Percentiles rank a stretch among this genome's conserved stretches.
phyloP scores from a whole-genome alignment of 2,888 invertebrate genomes.

The Cephus spinipes region DNA sequence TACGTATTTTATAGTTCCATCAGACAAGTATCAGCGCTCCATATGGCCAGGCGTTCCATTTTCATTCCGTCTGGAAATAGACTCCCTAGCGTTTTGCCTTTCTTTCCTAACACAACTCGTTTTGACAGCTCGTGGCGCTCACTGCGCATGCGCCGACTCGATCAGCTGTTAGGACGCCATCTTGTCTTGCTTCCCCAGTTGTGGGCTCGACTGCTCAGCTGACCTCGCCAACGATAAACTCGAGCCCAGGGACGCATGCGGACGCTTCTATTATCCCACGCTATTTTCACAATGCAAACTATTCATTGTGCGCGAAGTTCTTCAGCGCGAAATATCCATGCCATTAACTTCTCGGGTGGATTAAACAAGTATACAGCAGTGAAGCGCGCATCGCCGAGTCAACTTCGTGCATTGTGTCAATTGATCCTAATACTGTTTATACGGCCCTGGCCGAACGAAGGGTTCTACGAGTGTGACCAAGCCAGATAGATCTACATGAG shows the following conservation, averaged over 20 bases:
- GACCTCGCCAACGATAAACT: conserved; percentile 51
- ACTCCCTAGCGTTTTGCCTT: conserved; percentile 8
- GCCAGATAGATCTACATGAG: neutral
- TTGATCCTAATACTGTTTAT: neutral
- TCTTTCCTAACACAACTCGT: conserved; percentile 17
- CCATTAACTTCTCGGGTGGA: neutral
- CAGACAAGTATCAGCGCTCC: neutral
- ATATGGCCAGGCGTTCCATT: conserved; percentile 3
- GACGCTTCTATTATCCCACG: neutral
- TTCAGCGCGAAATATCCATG: neutral
- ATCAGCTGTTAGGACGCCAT: conserved; percentile 63
- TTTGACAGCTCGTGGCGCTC: conserved; percentile 11
- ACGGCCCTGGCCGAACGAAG: neutral
- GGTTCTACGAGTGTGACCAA: neutral
- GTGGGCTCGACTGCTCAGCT: conserved; percentile 60
- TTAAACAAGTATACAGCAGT: neutral
- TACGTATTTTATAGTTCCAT: neutral
- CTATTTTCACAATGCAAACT: neutral
- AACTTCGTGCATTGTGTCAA: neutral
- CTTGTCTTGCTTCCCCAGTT: conserved; percentile 56
- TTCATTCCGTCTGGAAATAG: conserved; percentile 26
- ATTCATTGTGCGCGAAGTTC: neutral
- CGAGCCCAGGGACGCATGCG: conserved; percentile 34
- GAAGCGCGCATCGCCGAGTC: neutral
- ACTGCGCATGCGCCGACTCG: conserved; percentile 47